Evolutionary conservation across 2,113 vertebrate species (phyloP).

Genomic region (Prunella himalayana): DNA sequence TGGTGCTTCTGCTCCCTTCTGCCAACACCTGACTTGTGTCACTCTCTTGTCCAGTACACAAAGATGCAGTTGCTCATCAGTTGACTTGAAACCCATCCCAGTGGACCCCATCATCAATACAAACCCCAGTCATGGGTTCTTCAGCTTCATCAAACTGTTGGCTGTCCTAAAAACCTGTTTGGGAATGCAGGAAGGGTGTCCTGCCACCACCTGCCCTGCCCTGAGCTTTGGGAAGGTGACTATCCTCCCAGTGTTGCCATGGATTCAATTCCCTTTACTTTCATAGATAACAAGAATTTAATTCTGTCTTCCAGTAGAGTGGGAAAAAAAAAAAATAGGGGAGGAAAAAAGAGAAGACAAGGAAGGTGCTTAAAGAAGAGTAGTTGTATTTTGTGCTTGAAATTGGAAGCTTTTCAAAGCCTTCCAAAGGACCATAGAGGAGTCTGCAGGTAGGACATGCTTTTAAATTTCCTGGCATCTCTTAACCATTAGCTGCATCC

Average conservation of each 20-base stretch:
- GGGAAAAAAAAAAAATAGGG: not conserved
- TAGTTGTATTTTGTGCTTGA: not conserved
- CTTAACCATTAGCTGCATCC: slow-evolving; percentile 57
- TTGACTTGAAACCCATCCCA: not conserved
- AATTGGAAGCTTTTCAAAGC: slow-evolving; percentile 30
- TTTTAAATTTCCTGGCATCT: slow-evolving; percentile 36
- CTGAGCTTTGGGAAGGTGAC: not conserved
- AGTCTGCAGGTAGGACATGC: slow-evolving; percentile 7
- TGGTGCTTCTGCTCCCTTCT: not conserved
- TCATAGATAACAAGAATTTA: not conserved
- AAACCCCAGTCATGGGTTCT: not conserved
- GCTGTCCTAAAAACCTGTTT: not conserved
- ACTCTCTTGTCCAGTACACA: rapidly evolving
- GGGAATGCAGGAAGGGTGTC: not conserved
- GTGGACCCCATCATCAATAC: not conserved
- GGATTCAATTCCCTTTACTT: not conserved
- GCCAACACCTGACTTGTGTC: rapidly evolving
- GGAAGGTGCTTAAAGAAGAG: not conserved
- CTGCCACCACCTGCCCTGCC: not conserved
- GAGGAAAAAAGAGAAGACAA: not conserved
- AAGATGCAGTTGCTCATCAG: not conserved
- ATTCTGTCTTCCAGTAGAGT: not conserved
- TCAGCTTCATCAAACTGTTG: not conserved
- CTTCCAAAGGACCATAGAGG: slow-evolving; percentile 32
- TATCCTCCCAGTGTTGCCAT: not conserved